phyloP scores from a whole-genome alignment of 23 tunicate genomes.

The Phallusia fumigata region DNA sequence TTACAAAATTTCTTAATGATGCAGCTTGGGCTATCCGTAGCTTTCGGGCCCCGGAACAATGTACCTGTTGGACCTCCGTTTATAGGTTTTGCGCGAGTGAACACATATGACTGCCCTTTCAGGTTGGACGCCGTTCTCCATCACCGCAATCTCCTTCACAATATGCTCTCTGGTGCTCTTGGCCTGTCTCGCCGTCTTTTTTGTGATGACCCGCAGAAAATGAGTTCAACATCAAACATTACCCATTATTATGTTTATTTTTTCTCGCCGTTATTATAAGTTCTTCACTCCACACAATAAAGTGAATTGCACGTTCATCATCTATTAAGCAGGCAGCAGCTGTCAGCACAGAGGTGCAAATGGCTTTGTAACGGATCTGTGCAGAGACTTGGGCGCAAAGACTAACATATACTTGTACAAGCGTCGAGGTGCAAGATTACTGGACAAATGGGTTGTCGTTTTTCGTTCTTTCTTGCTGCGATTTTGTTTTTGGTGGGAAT shows the following conservation, averaged over 20 bases:
- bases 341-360: conserved; percentile 12
- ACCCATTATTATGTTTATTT: neutral
- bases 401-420: too few species aligned
- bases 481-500: neutral
- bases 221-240: neutral
- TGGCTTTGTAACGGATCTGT: neutral
- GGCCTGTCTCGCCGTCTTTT: neutral
- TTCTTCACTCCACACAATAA: neutral
- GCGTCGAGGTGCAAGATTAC: too few species aligned
- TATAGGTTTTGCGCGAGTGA: too few species aligned
- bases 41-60: too few species aligned
- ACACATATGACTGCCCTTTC: too few species aligned
- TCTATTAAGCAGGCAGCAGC: neutral
- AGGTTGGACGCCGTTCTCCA: conserved; percentile 5
- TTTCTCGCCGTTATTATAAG: neutral
- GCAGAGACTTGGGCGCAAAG: neutral
- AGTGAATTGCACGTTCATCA: neutral
- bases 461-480: neutral
- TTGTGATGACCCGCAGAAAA: neutral
- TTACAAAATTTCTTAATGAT: too few species aligned
- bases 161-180: neutral
- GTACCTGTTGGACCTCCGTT: too few species aligned
- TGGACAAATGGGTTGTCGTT: too few species aligned
- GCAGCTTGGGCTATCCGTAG: too few species aligned
- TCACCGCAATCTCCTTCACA: neutral